Percentiles rank a stretch among this genome's conserved stretches.
Evolutionary conservation across 2,888 invertebrate species (phyloP).

Genomic region (Caenorhabditis japonica): DNA sequence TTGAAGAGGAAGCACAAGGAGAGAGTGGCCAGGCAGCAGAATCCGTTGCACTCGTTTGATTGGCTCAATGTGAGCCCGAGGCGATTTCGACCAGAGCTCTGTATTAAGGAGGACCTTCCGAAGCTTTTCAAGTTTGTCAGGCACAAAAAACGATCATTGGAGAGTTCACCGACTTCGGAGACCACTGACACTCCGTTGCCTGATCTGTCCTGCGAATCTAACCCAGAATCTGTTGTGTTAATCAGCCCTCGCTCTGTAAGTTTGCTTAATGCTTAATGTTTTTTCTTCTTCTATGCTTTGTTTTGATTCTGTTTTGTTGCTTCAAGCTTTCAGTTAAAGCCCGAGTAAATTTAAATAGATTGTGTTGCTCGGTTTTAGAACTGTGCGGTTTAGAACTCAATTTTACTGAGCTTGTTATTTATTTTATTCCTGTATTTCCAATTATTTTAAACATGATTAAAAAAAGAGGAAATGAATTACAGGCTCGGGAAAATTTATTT

Average conservation of each 20-base stretch:
- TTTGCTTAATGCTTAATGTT: slow-evolving; percentile 1
- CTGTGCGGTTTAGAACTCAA: too few relatives aligned
- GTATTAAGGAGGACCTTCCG: slow-evolving; percentile 65
- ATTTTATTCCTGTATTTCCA: too few relatives aligned
- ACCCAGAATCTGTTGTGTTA: slow-evolving; percentile 63
- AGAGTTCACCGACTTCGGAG: slow-evolving; percentile 45
- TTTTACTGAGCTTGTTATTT: too few relatives aligned
- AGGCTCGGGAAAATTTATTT: too few relatives aligned
- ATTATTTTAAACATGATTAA: too few relatives aligned
- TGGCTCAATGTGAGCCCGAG: slow-evolving; percentile 75
- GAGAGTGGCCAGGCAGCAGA: slow-evolving; percentile 61
- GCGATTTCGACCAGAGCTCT: slow-evolving; percentile 50
- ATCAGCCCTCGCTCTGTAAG: slow-evolving; percentile 72
- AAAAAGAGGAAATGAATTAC: too few relatives aligned
- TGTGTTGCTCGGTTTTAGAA: too few relatives aligned
- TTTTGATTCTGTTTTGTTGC: neutral
- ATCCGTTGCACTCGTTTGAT: slow-evolving; percentile 69
- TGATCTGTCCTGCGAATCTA: slow-evolving; percentile 32
- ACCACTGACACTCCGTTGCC: slow-evolving; percentile 30
- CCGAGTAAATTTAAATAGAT: too few relatives aligned
- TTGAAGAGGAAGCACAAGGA: slow-evolving; percentile 71
- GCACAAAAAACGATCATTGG: slow-evolving; percentile 25
- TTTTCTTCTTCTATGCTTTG: neutral
- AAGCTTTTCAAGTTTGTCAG: slow-evolving; percentile 65
- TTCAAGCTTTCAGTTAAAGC: too few relatives aligned